phyloP scores from a whole-genome alignment of 1,140 invertebrate species.

The Marisa cornuarietis region DNA sequence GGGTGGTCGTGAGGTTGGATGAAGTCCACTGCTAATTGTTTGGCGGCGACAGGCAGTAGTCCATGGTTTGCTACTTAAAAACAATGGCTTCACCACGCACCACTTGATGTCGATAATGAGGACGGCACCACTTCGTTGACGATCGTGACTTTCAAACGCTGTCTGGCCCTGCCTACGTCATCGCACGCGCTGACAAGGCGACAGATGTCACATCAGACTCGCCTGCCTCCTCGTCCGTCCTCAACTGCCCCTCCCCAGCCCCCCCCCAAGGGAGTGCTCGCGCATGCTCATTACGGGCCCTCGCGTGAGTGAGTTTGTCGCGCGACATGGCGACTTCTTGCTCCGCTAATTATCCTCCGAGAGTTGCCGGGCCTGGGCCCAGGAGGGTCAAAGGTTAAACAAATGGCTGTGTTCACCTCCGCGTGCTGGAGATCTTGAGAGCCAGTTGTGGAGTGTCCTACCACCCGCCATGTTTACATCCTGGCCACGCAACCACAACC shows the following conservation, averaged over 20 bases:
- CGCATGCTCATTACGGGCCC: conserved; percentile 19
- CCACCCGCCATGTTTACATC: too few species aligned
- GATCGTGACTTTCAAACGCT: too few species aligned
- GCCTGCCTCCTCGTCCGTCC: neutral
- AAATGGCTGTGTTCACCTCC: conserved; percentile 10
- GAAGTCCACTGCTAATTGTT: too few species aligned
- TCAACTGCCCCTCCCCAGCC: conserved; percentile 12
- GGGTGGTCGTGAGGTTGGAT: too few species aligned
- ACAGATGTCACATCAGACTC: conserved; percentile 25
- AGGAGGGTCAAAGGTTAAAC: conserved; percentile 23
- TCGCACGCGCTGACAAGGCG: conserved; percentile 23
- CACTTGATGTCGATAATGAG: too few species aligned
- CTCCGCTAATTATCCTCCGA: conserved; percentile 17
- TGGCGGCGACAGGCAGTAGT: too few species aligned
- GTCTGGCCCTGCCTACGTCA: conserved; percentile 6
- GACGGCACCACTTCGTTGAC: too few species aligned
- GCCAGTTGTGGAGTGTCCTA: too few species aligned
- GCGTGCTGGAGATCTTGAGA: too few species aligned
- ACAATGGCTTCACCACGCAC: too few species aligned
- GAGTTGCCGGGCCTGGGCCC: conserved; percentile 18
- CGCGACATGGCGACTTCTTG: conserved; percentile 22
- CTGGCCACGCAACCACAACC: too few species aligned
- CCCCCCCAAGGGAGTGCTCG: conserved; percentile 12
- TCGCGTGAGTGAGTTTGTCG: conserved; percentile 22
- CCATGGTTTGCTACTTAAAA: too few species aligned